Percentiles rank a stretch among this genome's conserved stretches.
Conservation (phyloP, 2,113 vertebrate species). For the Nannobrachium achirus region DNA sequence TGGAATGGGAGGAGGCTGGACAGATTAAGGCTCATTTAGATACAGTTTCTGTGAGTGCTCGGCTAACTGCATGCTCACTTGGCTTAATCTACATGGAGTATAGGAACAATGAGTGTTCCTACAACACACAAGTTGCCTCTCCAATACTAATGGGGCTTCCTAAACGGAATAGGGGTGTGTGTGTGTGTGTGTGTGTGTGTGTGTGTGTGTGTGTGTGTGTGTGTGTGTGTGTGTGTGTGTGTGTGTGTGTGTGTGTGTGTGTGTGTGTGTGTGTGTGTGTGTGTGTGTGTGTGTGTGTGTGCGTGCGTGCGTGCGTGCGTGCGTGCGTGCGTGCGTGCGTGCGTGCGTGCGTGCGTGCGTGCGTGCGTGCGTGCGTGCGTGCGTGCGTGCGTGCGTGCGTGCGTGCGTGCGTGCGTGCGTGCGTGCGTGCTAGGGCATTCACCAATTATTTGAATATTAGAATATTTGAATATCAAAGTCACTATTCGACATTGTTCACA, state of each 20-base stretch:
- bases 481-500: no score
- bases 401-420: background rate
- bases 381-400: background rate
- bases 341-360: background rate
- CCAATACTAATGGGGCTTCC: constrained; percentile 63
- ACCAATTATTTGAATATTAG: no score
- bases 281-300: constrained; percentile 3
- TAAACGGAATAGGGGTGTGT: constrained; percentile 34
- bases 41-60: constrained; percentile 32
- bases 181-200: constrained; percentile 23
- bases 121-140: constrained; percentile 28
- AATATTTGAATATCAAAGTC: no score
- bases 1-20: constrained; percentile 10
- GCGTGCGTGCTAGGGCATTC: no score
- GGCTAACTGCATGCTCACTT: constrained; percentile 38
- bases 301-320: background rate
- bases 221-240: no score
- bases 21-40: constrained; percentile 53
- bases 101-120: constrained; percentile 56
- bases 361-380: background rate
- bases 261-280: no score
- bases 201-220: constrained; percentile 15
- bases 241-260: no score
- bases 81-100: constrained; percentile 54
- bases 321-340: background rate